phyloP scores from a whole-genome alignment of 92 coral and sea anemone species.

The Porites divaricata region DNA sequence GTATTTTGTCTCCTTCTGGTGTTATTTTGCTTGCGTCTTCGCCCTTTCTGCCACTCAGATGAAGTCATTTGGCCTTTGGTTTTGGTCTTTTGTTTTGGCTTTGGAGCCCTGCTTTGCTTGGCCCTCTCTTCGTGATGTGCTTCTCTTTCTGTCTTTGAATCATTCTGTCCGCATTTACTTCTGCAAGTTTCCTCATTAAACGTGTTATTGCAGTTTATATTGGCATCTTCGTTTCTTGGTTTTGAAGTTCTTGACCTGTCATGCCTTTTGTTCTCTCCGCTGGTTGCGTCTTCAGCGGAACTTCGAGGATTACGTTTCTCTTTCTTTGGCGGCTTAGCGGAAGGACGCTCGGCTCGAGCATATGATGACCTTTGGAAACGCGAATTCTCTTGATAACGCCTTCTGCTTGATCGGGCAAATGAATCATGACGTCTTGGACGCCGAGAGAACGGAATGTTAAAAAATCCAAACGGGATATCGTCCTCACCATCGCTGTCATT shows the following conservation, averaged over 20 bases:
- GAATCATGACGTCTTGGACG: constrained; percentile 18
- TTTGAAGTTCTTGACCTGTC: not conserved
- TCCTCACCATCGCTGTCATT: constrained; percentile 52
- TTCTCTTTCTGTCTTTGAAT: not conserved
- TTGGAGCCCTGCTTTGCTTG: not conserved
- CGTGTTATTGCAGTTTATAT: not conserved
- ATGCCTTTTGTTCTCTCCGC: not conserved
- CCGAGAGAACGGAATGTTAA: constrained; percentile 22
- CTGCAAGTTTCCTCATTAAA: constrained; percentile 2
- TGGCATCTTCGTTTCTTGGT: not conserved
- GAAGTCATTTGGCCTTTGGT: constrained; percentile 30
- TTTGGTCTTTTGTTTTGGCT: constrained; percentile 23
- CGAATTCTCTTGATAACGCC: constrained; percentile 15
- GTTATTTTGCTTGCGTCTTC: constrained; percentile 17
- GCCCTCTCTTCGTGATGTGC: not conserved
- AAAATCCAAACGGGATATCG: constrained; percentile 33
- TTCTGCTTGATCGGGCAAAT: not conserved
- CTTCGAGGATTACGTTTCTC: constrained; percentile 9
- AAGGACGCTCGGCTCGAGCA: not conserved
- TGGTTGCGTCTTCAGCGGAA: not conserved
- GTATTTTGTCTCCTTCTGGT: constrained; percentile 13
- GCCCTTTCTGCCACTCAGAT: constrained; percentile 45
- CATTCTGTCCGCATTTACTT: not conserved
- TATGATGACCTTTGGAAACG: not conserved
- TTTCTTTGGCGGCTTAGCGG: not conserved